Conservation (phyloP, 2,113 vertebrate genomes). For the Calidris pygmaea region DNA sequence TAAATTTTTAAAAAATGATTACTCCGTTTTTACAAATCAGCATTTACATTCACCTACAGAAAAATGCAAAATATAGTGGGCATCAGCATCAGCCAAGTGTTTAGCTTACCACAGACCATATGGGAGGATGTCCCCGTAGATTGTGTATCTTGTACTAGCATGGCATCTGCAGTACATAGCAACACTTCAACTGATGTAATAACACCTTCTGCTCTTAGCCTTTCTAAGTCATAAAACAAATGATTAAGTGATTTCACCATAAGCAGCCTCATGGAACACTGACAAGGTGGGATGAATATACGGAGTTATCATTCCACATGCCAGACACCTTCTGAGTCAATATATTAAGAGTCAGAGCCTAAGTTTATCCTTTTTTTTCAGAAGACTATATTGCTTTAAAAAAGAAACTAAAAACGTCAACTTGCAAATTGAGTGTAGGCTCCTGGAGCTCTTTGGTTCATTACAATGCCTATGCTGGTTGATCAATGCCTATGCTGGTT, state of each 20-base stretch:
- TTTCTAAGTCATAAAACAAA: conserved; percentile 48
- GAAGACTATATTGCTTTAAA: neutral
- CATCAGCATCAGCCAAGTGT: conserved; percentile 24
- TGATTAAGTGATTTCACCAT: conserved; percentile 22
- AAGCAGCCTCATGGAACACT: neutral
- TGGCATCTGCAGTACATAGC: conserved; percentile 53
- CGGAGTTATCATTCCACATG: neutral
- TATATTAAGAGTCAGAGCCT: neutral
- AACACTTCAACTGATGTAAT: conserved; percentile 55
- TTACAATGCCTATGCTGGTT: neutral
- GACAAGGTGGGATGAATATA: neutral
- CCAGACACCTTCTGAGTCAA: neutral
- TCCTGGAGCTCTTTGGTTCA: neutral
- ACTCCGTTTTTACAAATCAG: neutral
- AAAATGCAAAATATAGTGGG: conserved; percentile 16
- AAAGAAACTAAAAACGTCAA: neutral
- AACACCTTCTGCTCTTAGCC: conserved; percentile 52
- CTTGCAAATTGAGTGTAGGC: neutral
- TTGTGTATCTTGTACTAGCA: conserved; percentile 1
- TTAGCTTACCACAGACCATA: conserved; percentile 51
- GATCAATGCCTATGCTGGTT: neutral
- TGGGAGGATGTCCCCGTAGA: conserved; percentile 46
- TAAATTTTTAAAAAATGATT: conserved; percentile 19
- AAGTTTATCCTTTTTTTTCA: neutral
- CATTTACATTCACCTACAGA: neutral